Base-by-base conservation (phyloP, 2,888 invertebrate genomes). In the Agonopterix subpropinquella region DNA sequence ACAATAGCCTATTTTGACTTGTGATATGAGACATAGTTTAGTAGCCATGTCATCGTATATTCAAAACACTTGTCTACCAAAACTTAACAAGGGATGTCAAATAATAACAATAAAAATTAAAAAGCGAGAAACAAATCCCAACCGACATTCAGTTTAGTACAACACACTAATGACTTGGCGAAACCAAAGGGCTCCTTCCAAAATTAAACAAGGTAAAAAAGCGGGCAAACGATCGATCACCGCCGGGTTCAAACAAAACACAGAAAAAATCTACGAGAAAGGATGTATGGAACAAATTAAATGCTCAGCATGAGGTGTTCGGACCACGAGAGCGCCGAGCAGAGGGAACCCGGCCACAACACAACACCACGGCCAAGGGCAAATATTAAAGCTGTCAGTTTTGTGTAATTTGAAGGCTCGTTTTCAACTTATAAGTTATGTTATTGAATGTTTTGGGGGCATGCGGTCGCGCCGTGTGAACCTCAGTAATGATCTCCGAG, bases 281-380 rank as follows among this genome's bases (percentile, higher is more conserved):
- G 77, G 86, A 85, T 83, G 83, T 75, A 79, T 77, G 83, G 82
- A 86, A 84, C 86, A 86, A 87, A 87, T 87, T 87, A 86, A 86
- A 87, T 76, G 85, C 86, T 70, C 87, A 86, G 87, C 87, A 75
- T 87, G 87, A 80, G 80, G 78, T 78, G 73, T 70, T 64, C 69
- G 64, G 45, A 11, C 35, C 35, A n/a, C 35, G 35, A 35, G n/a
- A n/a, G 28, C 28, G 28, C 28, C 5, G 28, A 28, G 28, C 28
- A 28, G 28, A 28, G 28, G 28, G 28, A 28, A 5, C 28, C 65
- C 67, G 62, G 68, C 66, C 73, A 52, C 65, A 67, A 5, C 73
- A 52, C 65, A 67, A 5, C 28, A 28, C 28, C 67, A 59, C 66
- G 68, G 73, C 77, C 74, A 64, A 82, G 73, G 83, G 81, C 81